Percentiles rank a stretch among this genome's conserved stretches.
Evolutionary conservation across 2,797 vertebrate genomes (phyloP).

Genomic region (Eulemur albifrons): DNA sequence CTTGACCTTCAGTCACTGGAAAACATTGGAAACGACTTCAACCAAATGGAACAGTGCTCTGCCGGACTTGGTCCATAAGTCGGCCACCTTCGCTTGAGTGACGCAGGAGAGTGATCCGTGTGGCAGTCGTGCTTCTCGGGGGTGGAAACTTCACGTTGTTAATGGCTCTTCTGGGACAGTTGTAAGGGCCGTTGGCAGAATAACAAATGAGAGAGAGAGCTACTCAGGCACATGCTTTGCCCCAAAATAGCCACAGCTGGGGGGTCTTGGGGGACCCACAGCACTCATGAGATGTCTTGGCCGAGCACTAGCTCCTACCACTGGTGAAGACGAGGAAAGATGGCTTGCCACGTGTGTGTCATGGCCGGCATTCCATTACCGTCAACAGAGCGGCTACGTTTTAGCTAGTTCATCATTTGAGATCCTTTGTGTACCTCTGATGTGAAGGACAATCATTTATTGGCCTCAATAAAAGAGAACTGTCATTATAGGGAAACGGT

Average conservation of each 20-base stretch:
- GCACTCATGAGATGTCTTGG: neutral
- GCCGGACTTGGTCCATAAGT: neutral
- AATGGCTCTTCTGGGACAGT: neutral
- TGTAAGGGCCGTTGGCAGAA: neutral
- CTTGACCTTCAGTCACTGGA: slow-evolving; percentile 53
- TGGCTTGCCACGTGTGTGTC: neutral
- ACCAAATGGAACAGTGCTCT: slow-evolving; percentile 32
- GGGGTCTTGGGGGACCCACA: neutral
- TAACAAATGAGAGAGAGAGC: neutral
- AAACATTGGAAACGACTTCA: slow-evolving; percentile 44
- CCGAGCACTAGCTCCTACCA: neutral
- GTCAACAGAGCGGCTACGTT: neutral
- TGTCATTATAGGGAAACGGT: neutral
- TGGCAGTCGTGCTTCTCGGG: neutral
- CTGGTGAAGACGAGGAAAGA: neutral
- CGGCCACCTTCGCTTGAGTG: neutral
- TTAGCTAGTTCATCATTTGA: neutral
- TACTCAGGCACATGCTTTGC: neutral
- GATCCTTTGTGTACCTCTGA: neutral
- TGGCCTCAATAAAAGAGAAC: neutral
- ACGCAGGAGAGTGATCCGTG: neutral
- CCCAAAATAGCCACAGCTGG: neutral
- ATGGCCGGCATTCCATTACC: neutral
- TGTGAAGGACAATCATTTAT: neutral
- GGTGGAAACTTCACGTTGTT: neutral